phyloP scores from a whole-genome alignment of 2,888 invertebrate species.

The Uloborus plumipes region DNA sequence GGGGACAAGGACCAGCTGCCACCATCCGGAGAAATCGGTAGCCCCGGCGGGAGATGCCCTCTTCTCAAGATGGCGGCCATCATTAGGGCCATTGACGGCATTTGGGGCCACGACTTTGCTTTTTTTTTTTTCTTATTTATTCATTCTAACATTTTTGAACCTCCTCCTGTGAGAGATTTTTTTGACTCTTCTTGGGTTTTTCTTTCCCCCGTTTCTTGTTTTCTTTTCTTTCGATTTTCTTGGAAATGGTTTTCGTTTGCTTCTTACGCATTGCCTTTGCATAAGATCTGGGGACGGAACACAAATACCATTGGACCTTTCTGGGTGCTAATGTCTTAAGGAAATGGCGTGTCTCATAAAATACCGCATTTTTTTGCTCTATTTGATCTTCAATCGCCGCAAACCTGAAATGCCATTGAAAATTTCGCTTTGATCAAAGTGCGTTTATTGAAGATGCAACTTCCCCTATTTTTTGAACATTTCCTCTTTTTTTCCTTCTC shows the following conservation, averaged over 20 bases:
- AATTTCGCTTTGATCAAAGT: too few relatives aligned
- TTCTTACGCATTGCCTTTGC: slow-evolving; percentile 48
- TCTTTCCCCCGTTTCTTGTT: slow-evolving; percentile 18
- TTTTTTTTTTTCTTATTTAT: slow-evolving; percentile 26
- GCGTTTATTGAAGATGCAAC: too few relatives aligned
- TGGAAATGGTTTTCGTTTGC: slow-evolving; percentile 52
- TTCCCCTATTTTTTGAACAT: too few relatives aligned
- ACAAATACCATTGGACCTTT: slow-evolving; percentile 31
- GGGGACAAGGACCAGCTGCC: slow-evolving; percentile 56
- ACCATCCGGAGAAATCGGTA: slow-evolving; percentile 45
- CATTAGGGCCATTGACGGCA: slow-evolving; percentile 64
- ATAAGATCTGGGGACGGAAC: slow-evolving; percentile 28
- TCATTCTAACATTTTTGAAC: slow-evolving; percentile 1
- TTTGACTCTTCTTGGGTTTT: slow-evolving; percentile 2
- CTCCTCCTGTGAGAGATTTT: not conserved
- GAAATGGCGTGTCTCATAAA: too few relatives aligned
- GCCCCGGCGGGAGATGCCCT: slow-evolving; percentile 40
- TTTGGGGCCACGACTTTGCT: slow-evolving; percentile 46
- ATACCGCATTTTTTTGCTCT: too few relatives aligned
- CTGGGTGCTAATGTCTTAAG: not conserved
- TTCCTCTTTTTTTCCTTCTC: too few relatives aligned
- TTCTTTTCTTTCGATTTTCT: slow-evolving; percentile 19
- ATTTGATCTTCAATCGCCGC: too few relatives aligned
- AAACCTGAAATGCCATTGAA: too few relatives aligned
- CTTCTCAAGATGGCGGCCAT: slow-evolving; percentile 60